phyloP scores from a whole-genome alignment of 2,113 vertebrate species.

The Phrynocephalus versicolor region DNA sequence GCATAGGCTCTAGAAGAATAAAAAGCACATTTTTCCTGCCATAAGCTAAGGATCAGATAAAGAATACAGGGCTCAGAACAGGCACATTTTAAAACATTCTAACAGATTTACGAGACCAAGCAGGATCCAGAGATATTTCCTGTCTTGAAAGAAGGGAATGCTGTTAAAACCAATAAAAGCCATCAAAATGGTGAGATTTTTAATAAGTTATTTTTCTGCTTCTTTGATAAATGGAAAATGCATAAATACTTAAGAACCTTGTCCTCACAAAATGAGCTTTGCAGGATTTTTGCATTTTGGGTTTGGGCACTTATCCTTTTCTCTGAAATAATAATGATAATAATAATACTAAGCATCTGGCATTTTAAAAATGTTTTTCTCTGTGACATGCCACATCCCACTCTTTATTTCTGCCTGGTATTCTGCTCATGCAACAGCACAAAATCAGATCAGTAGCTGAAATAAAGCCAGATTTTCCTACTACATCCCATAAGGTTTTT shows the following conservation, averaged over 20 bases:
- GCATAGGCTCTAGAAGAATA: neutral
- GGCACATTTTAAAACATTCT: neutral
- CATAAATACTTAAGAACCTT: neutral
- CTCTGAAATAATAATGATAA: neutral
- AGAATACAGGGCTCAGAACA: neutral
- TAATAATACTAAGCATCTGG: too few species aligned
- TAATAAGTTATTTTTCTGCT: constrained; percentile 30
- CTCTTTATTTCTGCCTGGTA: constrained; percentile 17
- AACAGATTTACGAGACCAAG: constrained; percentile 23
- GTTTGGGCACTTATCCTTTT: constrained; percentile 13
- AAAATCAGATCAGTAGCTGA: constrained; percentile 12
- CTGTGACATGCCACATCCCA: neutral
- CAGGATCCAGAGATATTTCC: constrained; percentile 34
- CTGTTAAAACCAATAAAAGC: constrained; percentile 9
- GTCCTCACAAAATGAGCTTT: constrained; percentile 22
- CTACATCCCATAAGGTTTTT: neutral
- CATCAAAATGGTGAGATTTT: neutral
- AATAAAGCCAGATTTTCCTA: constrained; percentile 30
- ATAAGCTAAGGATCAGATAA: neutral
- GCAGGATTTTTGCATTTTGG: neutral
- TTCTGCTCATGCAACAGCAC: constrained; percentile 32
- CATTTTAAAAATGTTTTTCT: constrained; percentile 10
- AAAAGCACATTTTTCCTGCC: neutral
- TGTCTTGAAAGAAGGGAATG: constrained; percentile 31
- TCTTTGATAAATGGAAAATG: constrained; percentile 4